phyloP scores from a whole-genome alignment of 2,113 vertebrate species.

The Cariama cristata region DNA sequence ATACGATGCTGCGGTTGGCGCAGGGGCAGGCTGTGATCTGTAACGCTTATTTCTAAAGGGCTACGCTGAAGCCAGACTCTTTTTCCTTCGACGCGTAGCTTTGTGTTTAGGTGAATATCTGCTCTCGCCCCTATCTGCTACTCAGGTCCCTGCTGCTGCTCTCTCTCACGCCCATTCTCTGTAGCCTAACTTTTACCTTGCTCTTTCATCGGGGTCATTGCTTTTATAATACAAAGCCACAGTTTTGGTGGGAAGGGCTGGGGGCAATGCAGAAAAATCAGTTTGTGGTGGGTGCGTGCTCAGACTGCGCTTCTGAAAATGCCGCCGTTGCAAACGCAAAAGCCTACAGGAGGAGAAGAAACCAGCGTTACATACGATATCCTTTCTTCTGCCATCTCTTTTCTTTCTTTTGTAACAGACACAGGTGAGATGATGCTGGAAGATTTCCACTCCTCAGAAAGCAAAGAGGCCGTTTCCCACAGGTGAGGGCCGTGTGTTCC shows the following conservation, averaged over 20 bases:
- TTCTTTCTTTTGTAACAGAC: not conserved
- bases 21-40: not conserved
- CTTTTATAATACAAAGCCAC: not conserved
- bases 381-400: not conserved
- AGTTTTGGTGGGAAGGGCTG: not conserved
- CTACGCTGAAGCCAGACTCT: not conserved
- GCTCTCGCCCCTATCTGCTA: not conserved
- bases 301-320: not conserved
- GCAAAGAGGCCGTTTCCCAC: not conserved
- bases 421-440: not conserved
- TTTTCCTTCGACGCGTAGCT: not conserved
- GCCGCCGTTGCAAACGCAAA: not conserved
- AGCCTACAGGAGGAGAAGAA: not conserved
- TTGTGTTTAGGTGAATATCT: not conserved
- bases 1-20: not conserved
- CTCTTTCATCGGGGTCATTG: rapidly evolving
- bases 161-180: not conserved
- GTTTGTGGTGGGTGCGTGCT: not conserved
- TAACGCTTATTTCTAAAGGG: not conserved
- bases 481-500: not conserved
- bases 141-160: not conserved
- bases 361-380: not conserved
- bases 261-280: not conserved
- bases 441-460: not conserved
- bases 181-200: not conserved